These are phyloP conservation scores for Corticium candelabrum DNA, from an alignment of 37 sponge, comb jelly and placozoan species.

Conservation along the genomic window DNA sequence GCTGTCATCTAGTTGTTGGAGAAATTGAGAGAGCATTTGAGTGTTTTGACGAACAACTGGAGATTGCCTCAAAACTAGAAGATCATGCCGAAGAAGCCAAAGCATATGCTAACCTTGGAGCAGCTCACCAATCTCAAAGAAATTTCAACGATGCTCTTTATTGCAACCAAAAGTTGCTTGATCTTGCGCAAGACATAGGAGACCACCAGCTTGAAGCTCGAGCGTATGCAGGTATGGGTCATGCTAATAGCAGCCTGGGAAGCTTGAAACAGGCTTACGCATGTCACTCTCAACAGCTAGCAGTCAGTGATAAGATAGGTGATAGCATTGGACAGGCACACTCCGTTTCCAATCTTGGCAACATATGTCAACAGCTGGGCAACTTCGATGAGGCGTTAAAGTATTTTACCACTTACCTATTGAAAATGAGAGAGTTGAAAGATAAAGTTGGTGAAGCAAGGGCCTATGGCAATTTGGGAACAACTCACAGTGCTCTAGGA, in stretches of 20 bases:
- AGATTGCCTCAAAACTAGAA: slow-evolving; percentile 25
- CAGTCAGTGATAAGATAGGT: neutral
- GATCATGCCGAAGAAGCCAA: slow-evolving; percentile 48
- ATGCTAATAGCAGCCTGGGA: slow-evolving; percentile 22
- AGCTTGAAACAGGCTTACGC: slow-evolving; percentile 11
- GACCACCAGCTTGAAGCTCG: slow-evolving; percentile 31
- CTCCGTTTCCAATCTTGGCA: slow-evolving; percentile 13
- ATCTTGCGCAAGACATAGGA: slow-evolving; percentile 31
- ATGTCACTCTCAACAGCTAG: slow-evolving; percentile 16
- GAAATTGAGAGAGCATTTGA: slow-evolving; percentile 25
- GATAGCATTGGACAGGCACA: slow-evolving; percentile 2
- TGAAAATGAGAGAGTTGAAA: slow-evolving; percentile 39
- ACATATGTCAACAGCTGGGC: slow-evolving; percentile 54
- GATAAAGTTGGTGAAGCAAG: slow-evolving; percentile 70
- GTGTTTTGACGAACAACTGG: slow-evolving; percentile 57
- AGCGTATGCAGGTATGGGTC: slow-evolving; percentile 22
- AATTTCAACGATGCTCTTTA: slow-evolving; percentile 44
- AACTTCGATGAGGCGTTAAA: slow-evolving; percentile 79
- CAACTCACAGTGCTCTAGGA: slow-evolving; percentile 78
- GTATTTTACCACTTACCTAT: slow-evolving; percentile 53
- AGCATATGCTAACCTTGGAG: slow-evolving; percentile 63
- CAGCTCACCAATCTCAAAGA: slow-evolving; percentile 39
- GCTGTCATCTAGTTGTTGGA: neutral
- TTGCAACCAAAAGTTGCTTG: slow-evolving; percentile 64
- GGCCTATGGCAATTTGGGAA: slow-evolving; percentile 79